phyloP scores from a whole-genome alignment of 2,797 vertebrate genomes.

The Coluber constrictor region DNA sequence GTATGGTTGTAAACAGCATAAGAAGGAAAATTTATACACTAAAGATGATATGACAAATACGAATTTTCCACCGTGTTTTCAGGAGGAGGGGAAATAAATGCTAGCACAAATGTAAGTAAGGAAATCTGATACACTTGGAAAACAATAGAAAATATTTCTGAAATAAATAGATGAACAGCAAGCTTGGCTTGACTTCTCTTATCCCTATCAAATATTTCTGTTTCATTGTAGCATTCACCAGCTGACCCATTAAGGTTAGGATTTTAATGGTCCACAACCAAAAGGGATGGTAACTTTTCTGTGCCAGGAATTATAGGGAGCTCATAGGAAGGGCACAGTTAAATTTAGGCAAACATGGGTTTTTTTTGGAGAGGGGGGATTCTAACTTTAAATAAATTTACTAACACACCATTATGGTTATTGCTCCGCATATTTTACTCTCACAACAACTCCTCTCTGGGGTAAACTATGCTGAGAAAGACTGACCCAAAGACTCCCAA shows the following conservation, averaged over 20 bases:
- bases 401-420: background rate
- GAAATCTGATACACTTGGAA: background rate
- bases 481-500: background rate
- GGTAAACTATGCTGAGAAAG: background rate
- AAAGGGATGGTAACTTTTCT: background rate
- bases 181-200: background rate
- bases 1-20: background rate
- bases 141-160: background rate
- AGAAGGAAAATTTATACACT: background rate
- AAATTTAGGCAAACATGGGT: background rate
- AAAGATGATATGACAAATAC: background rate
- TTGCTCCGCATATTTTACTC: background rate
- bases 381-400: background rate
- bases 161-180: background rate
- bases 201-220: background rate
- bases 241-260: background rate
- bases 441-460: background rate
- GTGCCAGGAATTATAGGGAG: background rate
- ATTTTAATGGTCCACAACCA: background rate
- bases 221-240: background rate
- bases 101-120: background rate
- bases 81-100: background rate
- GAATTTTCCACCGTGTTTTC: constrained; percentile 6
- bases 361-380: background rate
- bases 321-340: background rate